A percentile compares a stretch with the other conserved stretches of the same genome.
phyloP scores from a whole-genome alignment of 1,140 invertebrate genomes.

The Berghia stephanieae region DNA sequence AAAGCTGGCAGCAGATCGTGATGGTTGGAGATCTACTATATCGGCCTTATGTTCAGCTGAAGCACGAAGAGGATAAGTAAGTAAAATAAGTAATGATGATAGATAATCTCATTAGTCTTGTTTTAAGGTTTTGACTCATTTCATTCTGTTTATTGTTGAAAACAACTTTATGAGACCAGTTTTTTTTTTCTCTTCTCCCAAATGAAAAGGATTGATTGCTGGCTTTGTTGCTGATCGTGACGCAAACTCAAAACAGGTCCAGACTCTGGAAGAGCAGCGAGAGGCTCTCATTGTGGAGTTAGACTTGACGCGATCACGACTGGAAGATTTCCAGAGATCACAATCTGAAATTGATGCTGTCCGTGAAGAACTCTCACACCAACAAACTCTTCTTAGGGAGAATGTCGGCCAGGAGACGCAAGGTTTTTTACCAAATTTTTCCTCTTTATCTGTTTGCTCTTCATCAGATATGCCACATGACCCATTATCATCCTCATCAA shows the following conservation, averaged over 20 bases:
- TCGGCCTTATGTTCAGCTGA: no score
- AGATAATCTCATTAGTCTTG: not conserved
- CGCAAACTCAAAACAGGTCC: slow-evolving; percentile 43
- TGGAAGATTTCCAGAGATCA: slow-evolving; percentile 49
- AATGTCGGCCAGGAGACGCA: slow-evolving; percentile 57
- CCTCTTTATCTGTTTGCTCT: no score
- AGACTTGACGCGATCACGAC: slow-evolving; percentile 52
- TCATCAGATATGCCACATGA: no score
- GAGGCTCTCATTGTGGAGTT: slow-evolving; percentile 52
- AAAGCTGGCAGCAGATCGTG: no score
- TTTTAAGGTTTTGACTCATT: not conserved
- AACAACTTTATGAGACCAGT: not conserved
- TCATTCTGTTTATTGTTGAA: not conserved
- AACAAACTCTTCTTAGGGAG: slow-evolving; percentile 48
- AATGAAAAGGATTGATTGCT: slow-evolving; percentile 54
- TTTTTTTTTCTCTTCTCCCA: not conserved
- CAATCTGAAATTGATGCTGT: slow-evolving; percentile 51
- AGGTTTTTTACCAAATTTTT: no score
- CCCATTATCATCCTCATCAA: no score
- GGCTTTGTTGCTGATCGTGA: slow-evolving; percentile 56
- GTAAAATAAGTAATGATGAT: not conserved
- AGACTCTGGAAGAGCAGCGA: slow-evolving; percentile 56
- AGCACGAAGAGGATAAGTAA: no score
- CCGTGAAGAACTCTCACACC: slow-evolving; percentile 51
- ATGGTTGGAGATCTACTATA: no score